phyloP scores from a whole-genome alignment of 2,797 vertebrate species.

The Bucorvus abyssinicus region DNA sequence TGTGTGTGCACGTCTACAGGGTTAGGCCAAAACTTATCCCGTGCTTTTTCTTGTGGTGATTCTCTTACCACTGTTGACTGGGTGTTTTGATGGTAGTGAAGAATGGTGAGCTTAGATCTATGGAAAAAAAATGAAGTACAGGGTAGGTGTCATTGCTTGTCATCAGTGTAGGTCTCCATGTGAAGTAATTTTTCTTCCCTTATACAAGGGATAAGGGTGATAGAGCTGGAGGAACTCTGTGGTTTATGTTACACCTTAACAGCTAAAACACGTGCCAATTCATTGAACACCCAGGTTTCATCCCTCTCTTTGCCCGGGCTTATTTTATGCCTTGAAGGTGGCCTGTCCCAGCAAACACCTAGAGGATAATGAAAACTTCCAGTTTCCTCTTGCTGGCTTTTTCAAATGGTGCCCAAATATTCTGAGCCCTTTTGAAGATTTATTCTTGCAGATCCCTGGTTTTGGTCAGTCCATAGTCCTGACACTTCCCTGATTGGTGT shows the following conservation, averaged over 20 bases:
- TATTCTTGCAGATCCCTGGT: too few species aligned
- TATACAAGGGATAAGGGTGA: background rate
- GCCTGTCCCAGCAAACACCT: background rate
- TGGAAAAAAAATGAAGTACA: too few species aligned
- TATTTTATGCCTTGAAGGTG: background rate
- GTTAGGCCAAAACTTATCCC: background rate
- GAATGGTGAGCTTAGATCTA: background rate
- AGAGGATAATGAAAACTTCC: background rate
- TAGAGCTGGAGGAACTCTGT: background rate
- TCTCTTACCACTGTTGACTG: background rate
- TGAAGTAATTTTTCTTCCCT: background rate
- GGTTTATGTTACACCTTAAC: background rate
- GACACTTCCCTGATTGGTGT: rapidly evolving
- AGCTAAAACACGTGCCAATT: background rate
- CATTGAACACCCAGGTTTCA: background rate
- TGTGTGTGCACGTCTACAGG: rapidly evolving
- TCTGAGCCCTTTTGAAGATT: background rate
- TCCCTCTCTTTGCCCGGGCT: background rate
- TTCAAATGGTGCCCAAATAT: too few species aligned
- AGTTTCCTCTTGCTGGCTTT: background rate
- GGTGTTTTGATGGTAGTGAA: background rate
- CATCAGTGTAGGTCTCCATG: background rate
- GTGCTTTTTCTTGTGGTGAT: background rate
- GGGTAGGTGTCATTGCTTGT: background rate
- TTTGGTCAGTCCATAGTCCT: background rate